A percentile compares a stretch with the other conserved stretches of the same genome.
Evolutionary conservation across 2,888 invertebrate species (phyloP).

Genomic region (Uropetala carovei): DNA sequence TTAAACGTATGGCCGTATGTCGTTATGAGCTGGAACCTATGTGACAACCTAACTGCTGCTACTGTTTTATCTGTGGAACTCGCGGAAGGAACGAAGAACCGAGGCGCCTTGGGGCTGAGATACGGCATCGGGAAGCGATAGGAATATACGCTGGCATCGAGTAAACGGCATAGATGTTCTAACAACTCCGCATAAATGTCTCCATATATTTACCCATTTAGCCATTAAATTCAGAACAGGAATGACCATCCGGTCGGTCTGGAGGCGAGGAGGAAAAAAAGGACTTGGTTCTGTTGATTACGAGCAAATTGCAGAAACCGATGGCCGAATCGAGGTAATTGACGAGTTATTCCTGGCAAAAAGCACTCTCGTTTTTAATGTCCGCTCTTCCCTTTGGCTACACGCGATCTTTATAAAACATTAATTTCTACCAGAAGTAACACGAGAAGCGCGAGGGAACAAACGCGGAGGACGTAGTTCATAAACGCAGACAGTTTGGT

Average conservation of each 20-base stretch:
- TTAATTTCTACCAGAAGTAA: background rate
- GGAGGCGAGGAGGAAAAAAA: background rate
- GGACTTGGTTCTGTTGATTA: conserved; percentile 7
- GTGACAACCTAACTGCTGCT: conserved; percentile 31
- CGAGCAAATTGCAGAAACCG: conserved; percentile 28
- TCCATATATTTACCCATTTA: conserved; percentile 28
- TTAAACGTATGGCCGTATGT: conserved; percentile 28
- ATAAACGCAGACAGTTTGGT: background rate
- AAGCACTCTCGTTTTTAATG: background rate
- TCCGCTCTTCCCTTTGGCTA: background rate
- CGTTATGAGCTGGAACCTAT: conserved; percentile 35
- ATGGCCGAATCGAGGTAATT: background rate
- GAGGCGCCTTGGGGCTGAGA: conserved; percentile 9
- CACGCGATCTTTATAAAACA: conserved; percentile 24
- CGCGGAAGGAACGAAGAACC: background rate
- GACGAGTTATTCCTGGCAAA: background rate
- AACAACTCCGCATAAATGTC: conserved; percentile 32
- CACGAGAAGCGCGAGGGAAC: background rate
- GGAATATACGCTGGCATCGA: conserved; percentile 25
- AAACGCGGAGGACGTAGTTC: background rate
- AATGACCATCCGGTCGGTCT: background rate
- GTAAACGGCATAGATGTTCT: conserved; percentile 29
- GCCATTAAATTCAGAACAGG: conserved; percentile 23
- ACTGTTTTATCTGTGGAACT: background rate
- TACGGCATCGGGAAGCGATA: conserved; percentile 15